These are phyloP conservation scores for Salarias fasciatus DNA, from an alignment of 2,797 vertebrate species.

Conservation along the genomic window DNA sequence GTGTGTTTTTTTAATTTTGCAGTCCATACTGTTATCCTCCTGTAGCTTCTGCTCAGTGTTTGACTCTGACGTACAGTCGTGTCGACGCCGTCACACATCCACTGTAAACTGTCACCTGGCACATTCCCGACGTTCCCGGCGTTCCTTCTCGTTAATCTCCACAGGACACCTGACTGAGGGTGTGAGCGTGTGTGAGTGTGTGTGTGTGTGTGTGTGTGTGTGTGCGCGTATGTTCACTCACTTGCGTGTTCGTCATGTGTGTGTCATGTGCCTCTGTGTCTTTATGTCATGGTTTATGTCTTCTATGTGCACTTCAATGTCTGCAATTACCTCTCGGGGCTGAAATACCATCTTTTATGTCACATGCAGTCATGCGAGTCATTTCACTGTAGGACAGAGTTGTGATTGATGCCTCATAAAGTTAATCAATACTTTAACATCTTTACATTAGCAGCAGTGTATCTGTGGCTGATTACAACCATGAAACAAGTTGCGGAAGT, in stretches of 20 bases:
- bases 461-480: too few species aligned
- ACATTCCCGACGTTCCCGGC: constrained; percentile 18
- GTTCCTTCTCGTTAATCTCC: constrained; percentile 21
- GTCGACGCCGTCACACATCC: neutral
- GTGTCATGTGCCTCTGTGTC: neutral
- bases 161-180: constrained; percentile 10
- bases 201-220: neutral
- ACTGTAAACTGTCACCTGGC: constrained; percentile 23
- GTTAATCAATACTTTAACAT: too few species aligned
- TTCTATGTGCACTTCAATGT: neutral
- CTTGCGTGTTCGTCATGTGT: neutral
- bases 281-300: neutral
- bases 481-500: too few species aligned
- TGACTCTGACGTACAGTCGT: neutral
- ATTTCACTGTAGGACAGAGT: too few species aligned
- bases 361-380: too few species aligned
- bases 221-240: constrained; percentile 12
- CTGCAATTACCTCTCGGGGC: too few species aligned
- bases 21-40: too few species aligned
- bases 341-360: too few species aligned
- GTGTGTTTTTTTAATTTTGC: too few species aligned
- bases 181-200: constrained; percentile 12
- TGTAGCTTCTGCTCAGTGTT: neutral
- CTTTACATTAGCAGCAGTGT: too few species aligned
- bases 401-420: too few species aligned